Base-by-base conservation (phyloP, 1,140 invertebrate species). In the Bombus huntii region DNA sequence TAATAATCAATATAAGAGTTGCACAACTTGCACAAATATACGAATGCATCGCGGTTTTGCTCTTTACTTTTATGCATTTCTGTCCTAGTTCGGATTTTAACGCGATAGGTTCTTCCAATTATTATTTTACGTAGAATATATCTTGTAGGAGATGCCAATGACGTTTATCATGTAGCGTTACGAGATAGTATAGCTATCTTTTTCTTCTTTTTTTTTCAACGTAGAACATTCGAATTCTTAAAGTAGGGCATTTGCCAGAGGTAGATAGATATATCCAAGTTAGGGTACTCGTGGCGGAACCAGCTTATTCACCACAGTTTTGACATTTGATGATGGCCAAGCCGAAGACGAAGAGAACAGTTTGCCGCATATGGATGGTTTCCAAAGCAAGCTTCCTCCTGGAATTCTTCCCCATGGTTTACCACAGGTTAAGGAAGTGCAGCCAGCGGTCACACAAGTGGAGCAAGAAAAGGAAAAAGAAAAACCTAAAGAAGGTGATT, bases 301-400 rank as follows among this genome's bases (percentile, higher is more conserved):
- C 95, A 95, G 95, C 97, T 98, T 98, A 98, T 98, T 98, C 97
- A 98, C 97, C 97, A 97, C 97, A 99, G 98, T 99, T 98, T 98
- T 99, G 97, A 99, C 98, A 96, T 99, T 98, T 98, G 98, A 98
- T 97, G 98, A 99, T 96, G 97, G 97, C 95, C 98, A 98, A 97
- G 98, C 98, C 96, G 98, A 99, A 96, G 98, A 99, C 94, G 98
- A 98, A 95, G 98, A 99, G 92, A 97, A 97, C 92, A 98, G 98
- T 87, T 94, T 97, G 93, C 97, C 97, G 28, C 97, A 97, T 93
- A 93, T 97, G 91, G 97, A 96, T 88, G 97, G 97, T 73, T 97
- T 97, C 95, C 97, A 97, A 90, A 98, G 97, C 88, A 98, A 98
- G 93, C 96, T 98, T 76, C 98, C 98, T n/a, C 98, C 98, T 12